phyloP scores from a whole-genome alignment of 2,113 vertebrate species.

The Rhineura floridana region DNA sequence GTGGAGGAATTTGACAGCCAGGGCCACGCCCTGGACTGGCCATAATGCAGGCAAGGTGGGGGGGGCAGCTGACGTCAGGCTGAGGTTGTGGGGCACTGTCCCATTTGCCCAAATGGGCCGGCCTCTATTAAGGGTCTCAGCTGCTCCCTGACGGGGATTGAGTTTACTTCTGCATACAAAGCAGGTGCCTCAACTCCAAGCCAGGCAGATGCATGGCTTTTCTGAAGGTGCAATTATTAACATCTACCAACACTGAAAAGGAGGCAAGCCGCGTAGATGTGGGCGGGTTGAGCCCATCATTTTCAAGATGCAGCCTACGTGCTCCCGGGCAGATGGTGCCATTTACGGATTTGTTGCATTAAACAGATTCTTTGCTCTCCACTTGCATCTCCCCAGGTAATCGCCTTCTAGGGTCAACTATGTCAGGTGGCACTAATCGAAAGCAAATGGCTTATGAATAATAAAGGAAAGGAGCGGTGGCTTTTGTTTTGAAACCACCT shows the following conservation, averaged over 20 bases:
- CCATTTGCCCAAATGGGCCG: no score
- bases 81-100: no score
- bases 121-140: no score
- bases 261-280: background rate
- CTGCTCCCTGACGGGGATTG: no score
- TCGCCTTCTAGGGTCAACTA: constrained; percentile 28
- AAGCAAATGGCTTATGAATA: constrained; percentile 56
- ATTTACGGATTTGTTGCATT: constrained; percentile 24
- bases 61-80: no score
- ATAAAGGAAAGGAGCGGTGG: constrained; percentile 39
- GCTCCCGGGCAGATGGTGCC: constrained; percentile 11
- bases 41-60: no score
- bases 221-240: background rate
- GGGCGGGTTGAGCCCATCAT: background rate
- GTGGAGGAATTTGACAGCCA: no score
- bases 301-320: background rate
- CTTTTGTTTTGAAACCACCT: constrained; percentile 33
- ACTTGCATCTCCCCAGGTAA: constrained; percentile 12
- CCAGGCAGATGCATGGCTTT: background rate
- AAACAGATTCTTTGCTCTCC: constrained; percentile 29
- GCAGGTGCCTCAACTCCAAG: no score
- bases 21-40: no score
- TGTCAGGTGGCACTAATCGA: constrained; percentile 35
- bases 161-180: no score
- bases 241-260: background rate